Percentiles rank a stretch among this genome's conserved stretches.
These are phyloP conservation scores for Galemys pyrenaicus DNA, from an alignment of 2,113 vertebrate genomes.

Conservation along the genomic window DNA sequence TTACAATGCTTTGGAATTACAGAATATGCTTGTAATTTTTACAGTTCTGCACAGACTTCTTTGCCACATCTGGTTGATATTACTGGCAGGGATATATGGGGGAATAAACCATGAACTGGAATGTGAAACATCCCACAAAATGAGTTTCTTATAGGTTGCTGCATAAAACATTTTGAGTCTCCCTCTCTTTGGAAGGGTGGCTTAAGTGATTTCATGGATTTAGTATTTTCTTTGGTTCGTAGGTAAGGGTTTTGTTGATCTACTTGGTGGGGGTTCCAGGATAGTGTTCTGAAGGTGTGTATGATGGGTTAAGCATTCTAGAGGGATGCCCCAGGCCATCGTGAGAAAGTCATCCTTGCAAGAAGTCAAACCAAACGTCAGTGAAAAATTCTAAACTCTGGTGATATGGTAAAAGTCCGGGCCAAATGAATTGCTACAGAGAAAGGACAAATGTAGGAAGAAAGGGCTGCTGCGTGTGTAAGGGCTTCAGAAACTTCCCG, in stretches of 20 bases:
- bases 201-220: conserved; percentile 78
- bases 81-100: conserved; percentile 79
- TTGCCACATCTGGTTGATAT: conserved; percentile 87
- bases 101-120: conserved; percentile 84
- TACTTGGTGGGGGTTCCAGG: conserved; percentile 53
- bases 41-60: conserved; percentile 72
- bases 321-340: neutral
- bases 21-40: conserved; percentile 80
- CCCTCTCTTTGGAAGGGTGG: conserved; percentile 74
- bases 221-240: conserved; percentile 81
- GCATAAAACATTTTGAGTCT: conserved; percentile 79
- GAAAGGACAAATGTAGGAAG: neutral
- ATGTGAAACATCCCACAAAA: conserved; percentile 85
- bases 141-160: conserved; percentile 80
- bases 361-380: neutral
- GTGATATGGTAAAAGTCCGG: neutral
- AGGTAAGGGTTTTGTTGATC: conserved; percentile 65
- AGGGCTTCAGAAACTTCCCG: neutral
- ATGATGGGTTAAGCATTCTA: conserved; percentile 36
- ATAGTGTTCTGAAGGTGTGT: conserved; percentile 2
- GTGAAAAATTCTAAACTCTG: neutral
- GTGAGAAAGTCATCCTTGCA: neutral
- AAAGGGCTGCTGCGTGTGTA: neutral
- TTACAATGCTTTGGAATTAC: conserved; percentile 77
- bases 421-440: neutral